Evolutionary conservation across 2,888 invertebrate genomes (phyloP), one percentile per base, ranked within the genome.

Genomic region (Cheilosia urbana): DNA sequence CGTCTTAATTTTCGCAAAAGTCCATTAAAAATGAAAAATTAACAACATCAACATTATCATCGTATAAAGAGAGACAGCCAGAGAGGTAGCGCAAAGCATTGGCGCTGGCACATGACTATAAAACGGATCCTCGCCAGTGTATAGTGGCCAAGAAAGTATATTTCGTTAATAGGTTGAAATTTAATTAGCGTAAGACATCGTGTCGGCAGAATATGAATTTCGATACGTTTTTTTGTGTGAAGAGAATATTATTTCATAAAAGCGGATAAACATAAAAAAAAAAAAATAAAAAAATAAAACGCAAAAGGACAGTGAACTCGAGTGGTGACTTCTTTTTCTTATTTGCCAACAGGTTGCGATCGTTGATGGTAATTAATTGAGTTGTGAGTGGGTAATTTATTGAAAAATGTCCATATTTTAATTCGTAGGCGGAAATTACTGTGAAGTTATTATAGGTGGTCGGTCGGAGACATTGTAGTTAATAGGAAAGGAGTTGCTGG

Each of bases 11-110:
- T 76, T 71, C 55, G 71, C 55, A 80, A 76, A 85, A 85, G 72
- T 72, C 76, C 80, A 85, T 85, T 85, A 85, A 85, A 85, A 85
- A 85, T 85, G 85, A 85, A 85, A 85, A 85, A 85, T 85, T 80
- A 72, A 58, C 66, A 76, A 57, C 79, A 51, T 79, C 73, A 73
- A 49, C 68, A 75, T 57, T 58, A 63, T 73, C 47, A 51, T 21
- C 21, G 24, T 47, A 34, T 57, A 62, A n/a, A 17, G 30, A 30
- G n/a, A 47, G 42, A 40, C 24, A 40, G 27, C 1, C 9, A 37
- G 11, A 37, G 37, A 13, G 37, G 27, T 27, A 27, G 27, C 27
- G 6, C 27, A 13, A 13, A 13, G 37, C 37, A 13, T 37, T 13
- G 13, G 4, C 37, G 13, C 37, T 30, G 30, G 30, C 30, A 30